Percentiles rank a stretch among this genome's conserved stretches.
These are phyloP conservation scores for Zosterops pallidus DNA, from an alignment of 2,113 vertebrate species.

Conservation along the genomic window DNA sequence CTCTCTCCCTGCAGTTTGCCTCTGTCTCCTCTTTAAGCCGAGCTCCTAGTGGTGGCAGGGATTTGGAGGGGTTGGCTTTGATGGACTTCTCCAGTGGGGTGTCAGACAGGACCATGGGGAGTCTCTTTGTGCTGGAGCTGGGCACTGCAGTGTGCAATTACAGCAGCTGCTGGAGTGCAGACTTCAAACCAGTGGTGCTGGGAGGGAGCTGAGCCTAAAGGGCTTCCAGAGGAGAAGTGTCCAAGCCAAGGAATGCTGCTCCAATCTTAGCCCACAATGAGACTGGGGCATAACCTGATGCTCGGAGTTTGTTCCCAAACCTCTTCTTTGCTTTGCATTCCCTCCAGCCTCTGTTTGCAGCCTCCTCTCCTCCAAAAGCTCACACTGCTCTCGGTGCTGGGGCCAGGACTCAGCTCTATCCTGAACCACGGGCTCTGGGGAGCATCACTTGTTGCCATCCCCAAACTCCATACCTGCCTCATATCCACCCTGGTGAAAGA, in stretches of 20 bases:
- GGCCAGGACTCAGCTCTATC: neutral
- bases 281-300: neutral
- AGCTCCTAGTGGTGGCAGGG: neutral
- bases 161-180: neutral
- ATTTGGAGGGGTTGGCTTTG: slow-evolving; percentile 23
- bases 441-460: neutral
- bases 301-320: neutral
- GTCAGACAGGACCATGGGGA: neutral
- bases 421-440: neutral
- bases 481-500: neutral
- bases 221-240: neutral
- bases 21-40: neutral
- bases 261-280: neutral
- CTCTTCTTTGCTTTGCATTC: neutral
- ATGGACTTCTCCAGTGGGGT: neutral
- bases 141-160: neutral
- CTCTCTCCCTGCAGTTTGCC: neutral
- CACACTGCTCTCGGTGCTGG: neutral
- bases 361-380: neutral
- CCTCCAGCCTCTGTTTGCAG: neutral
- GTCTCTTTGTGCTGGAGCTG: neutral
- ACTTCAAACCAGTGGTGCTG: neutral
- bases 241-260: neutral
- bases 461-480: neutral
- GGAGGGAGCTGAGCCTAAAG: neutral